Evolutionary conservation across 2,797 vertebrate species (phyloP).

Genomic region (Fistularia commersonii): DNA sequence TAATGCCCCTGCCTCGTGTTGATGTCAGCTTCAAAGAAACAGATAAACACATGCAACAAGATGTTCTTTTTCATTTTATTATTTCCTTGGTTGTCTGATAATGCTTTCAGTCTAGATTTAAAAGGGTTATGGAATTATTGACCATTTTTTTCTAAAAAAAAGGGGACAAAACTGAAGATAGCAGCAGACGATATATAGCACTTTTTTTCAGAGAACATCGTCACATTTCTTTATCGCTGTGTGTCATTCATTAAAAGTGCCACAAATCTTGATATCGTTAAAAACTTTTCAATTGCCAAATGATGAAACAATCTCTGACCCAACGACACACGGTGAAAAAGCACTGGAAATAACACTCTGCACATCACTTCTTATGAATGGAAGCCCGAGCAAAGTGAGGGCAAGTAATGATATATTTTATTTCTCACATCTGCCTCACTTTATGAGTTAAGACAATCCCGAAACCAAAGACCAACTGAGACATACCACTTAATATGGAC

Average conservation of each 20-base stretch:
- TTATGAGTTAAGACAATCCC: slow-evolving; percentile 22
- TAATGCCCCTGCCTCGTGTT: slow-evolving; percentile 42
- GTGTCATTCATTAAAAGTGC: too few relatives aligned
- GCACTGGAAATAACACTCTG: slow-evolving; percentile 10
- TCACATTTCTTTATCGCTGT: too few relatives aligned
- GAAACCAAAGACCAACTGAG: slow-evolving; percentile 44
- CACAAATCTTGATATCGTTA: not conserved
- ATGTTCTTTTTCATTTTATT: slow-evolving; percentile 6
- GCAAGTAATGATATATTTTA: slow-evolving; percentile 32
- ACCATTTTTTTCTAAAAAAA: not conserved
- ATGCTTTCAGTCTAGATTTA: too few relatives aligned
- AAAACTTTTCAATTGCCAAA: slow-evolving; percentile 39
- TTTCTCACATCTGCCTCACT: slow-evolving; percentile 33
- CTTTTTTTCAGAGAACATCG: too few relatives aligned
- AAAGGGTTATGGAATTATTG: not conserved
- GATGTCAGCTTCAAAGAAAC: slow-evolving; percentile 33
- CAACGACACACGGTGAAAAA: too few relatives aligned
- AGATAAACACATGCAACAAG: slow-evolving; percentile 20
- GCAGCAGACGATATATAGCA: too few relatives aligned
- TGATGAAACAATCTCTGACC: slow-evolving; percentile 38
- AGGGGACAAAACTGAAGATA: too few relatives aligned
- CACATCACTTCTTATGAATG: slow-evolving; percentile 18
- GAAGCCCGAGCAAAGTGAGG: slow-evolving; percentile 33
- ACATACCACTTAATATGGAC: slow-evolving; percentile 17
- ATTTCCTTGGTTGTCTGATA: too few relatives aligned